These are phyloP conservation scores for Corythaixoides concolor DNA, from an alignment of 2,113 vertebrate genomes.

Conservation along the genomic window DNA sequence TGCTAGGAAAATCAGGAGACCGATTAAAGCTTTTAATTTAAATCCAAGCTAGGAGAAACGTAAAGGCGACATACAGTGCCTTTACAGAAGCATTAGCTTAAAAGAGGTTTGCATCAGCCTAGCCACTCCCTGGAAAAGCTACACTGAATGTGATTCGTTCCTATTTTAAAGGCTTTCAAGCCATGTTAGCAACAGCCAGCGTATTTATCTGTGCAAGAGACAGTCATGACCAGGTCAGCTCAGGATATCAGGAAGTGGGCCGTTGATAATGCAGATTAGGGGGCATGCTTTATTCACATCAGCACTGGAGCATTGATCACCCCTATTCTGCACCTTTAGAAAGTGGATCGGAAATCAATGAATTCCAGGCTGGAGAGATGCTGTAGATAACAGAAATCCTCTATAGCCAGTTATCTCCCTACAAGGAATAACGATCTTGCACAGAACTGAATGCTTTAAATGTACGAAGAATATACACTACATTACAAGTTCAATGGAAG, in stretches of 20 bases:
- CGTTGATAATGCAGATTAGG: constrained; percentile 53
- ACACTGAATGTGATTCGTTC: neutral
- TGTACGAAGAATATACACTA: neutral
- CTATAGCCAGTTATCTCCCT: constrained; percentile 54
- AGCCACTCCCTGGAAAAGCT: neutral
- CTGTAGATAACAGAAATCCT: constrained; percentile 66
- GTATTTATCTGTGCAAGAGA: constrained; percentile 23
- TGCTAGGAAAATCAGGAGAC: constrained; percentile 34
- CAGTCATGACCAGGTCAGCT: constrained; percentile 56
- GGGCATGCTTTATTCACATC: constrained; percentile 21
- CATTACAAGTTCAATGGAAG: neutral
- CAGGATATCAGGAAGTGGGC: constrained; percentile 51
- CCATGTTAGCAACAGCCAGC: neutral
- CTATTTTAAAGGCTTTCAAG: constrained; percentile 20
- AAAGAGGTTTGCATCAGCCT: neutral
- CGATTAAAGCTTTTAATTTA: constrained; percentile 68
- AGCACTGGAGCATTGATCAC: constrained; percentile 54
- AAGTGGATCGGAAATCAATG: constrained; percentile 58
- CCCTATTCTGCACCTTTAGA: constrained; percentile 37
- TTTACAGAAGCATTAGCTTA: neutral
- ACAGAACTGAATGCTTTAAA: constrained; percentile 1
- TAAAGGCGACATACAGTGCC: neutral
- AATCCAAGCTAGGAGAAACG: constrained; percentile 13
- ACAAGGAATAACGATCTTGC: constrained; percentile 39
- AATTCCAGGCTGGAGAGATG: constrained; percentile 20